These are phyloP conservation scores for Muscicapa striata DNA, from an alignment of 2,797 vertebrate species.

Conservation along the genomic window DNA sequence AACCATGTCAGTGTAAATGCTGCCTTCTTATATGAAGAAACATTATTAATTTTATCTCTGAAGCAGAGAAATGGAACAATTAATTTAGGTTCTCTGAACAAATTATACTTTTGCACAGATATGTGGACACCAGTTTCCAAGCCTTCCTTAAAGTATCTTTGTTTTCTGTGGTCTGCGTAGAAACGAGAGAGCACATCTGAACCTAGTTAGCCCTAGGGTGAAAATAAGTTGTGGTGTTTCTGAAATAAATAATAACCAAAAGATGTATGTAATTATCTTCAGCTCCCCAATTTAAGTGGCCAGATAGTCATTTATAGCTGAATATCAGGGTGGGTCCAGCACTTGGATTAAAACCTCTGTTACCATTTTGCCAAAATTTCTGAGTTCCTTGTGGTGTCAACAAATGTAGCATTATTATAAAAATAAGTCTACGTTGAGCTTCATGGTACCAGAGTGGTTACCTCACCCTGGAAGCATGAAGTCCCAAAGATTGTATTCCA, in stretches of 20 bases:
- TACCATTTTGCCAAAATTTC: neutral
- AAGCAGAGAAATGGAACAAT: neutral
- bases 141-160: neutral
- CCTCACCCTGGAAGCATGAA: neutral
- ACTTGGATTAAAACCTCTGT: neutral
- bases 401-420: neutral
- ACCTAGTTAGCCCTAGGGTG: neutral
- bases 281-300: neutral
- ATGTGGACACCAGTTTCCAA: neutral
- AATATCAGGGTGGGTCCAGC: neutral
- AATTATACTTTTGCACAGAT: neutral
- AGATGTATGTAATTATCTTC: neutral
- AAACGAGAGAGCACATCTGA: neutral
- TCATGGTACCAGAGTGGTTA: neutral
- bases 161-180: fast-evolving
- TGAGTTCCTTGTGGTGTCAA: neutral
- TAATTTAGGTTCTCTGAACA: neutral
- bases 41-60: neutral
- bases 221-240: neutral
- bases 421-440: neutral
- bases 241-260: neutral
- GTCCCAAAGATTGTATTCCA: neutral
- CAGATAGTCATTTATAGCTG: neutral
- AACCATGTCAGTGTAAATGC: neutral
- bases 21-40: neutral